Evolutionary conservation across 2,113 vertebrate genomes (phyloP), one percentile per base, ranked within the genome.

Genomic region (Neofelis nebulosa): DNA sequence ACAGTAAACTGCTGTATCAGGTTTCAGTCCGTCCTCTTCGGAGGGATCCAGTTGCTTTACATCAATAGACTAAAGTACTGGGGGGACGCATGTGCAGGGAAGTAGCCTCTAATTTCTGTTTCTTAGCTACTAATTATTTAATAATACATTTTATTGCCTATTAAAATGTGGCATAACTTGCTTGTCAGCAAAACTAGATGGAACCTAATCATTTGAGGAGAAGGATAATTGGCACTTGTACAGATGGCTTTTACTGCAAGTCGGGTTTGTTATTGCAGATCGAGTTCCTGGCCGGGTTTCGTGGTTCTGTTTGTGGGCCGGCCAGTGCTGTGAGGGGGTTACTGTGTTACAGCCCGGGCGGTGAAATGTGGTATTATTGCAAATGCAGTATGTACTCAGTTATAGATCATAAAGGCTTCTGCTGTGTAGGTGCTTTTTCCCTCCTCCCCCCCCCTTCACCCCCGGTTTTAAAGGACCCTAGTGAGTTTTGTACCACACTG

Each of bases 91-190:
- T 98, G 97, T 91, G 98, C 98, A 98, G 98, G 98, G 98, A 99
- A 99, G 98, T 98, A 95, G 98, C 98, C 98, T 99, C 98, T 99
- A 98, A 99, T 99, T 99, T 98, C 97, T 99, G 98, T 98, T 98
- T 98, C 98, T 99, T 98, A 98, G 98, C 98, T 99, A 98, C 99
- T 99, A 99, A 99, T 99, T 99, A 99, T 99, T 99, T 99, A 99
- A 99, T 99, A 99, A 99, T 99, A 99, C 98, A 99, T 98, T 99
- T 99, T 99, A 99, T 99, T 99, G 99, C 98, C 98, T 99, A 99
- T 99, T 99, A 99, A 99, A 99, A 99, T 98, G 98, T 98, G 98
- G 98, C 98, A 98, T 98, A 99, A 99, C 98, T 98, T 98, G 98
- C 98, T 98, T 99, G 99, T 99, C 99, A 99, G 99, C 99, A 99